Evolutionary conservation across 2,888 invertebrate genomes (phyloP).

Genomic region (Trissolcus brochymenae): DNA sequence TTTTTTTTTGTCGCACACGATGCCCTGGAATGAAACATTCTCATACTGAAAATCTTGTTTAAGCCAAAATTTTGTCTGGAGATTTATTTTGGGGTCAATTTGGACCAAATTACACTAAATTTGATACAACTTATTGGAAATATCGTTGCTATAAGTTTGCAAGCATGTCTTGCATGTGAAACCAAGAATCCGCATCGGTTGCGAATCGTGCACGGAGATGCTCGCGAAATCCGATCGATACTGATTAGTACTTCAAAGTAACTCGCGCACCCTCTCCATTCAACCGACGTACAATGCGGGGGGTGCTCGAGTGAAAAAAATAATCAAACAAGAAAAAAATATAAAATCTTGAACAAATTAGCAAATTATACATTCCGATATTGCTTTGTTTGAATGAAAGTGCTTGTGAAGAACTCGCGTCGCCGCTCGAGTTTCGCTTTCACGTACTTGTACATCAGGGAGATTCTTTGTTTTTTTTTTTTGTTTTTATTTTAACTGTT

Average conservation of each 20-base stretch:
- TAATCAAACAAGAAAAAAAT: slow-evolving; percentile 10
- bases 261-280: slow-evolving; percentile 54
- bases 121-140: slow-evolving; percentile 8
- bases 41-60: not conserved
- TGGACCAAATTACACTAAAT: not conserved
- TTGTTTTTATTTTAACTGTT: not conserved
- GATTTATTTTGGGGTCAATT: not conserved
- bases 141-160: slow-evolving; percentile 17
- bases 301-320: slow-evolving; percentile 64
- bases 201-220: slow-evolving; percentile 45
- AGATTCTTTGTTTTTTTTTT: slow-evolving; percentile 9
- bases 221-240: slow-evolving; percentile 47
- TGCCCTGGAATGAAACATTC: too few relatives aligned
- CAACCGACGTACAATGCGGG: slow-evolving; percentile 59
- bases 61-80: not conserved
- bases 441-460: slow-evolving; percentile 14
- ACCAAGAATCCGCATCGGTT: slow-evolving; percentile 55
- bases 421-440: slow-evolving; percentile 30
- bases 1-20: not conserved
- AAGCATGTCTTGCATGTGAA: slow-evolving; percentile 46
- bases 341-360: slow-evolving; percentile 71
- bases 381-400: slow-evolving; percentile 66
- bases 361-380: slow-evolving; percentile 70
- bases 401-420: slow-evolving; percentile 48
- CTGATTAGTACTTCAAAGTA: slow-evolving; percentile 57